Conservation (phyloP, 2,888 invertebrate genomes). For the Microctonus brassicae region DNA sequence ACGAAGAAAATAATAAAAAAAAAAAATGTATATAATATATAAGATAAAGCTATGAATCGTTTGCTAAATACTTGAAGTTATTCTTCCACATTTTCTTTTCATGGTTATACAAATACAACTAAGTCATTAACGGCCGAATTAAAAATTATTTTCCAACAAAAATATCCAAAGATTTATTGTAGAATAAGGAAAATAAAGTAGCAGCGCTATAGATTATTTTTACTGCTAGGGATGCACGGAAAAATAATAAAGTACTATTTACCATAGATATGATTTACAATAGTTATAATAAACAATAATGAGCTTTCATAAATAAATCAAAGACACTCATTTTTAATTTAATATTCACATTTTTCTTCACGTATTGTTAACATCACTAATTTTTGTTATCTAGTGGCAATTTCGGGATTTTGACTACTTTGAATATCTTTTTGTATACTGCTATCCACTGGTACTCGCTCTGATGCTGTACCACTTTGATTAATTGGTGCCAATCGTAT, state of each 20-base stretch:
- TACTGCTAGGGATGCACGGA: no score
- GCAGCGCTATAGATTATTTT: no score
- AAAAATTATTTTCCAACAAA: no score
- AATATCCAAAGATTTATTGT: no score
- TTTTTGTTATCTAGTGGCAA: slow-evolving; percentile 63
- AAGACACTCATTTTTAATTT: not conserved
- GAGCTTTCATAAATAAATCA: not conserved
- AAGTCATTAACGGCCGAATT: no score
- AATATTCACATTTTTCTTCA: slow-evolving; percentile 44
- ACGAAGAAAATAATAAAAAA: not conserved
- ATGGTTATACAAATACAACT: no score
- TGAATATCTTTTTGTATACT: slow-evolving; percentile 55
- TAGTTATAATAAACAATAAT: no score
- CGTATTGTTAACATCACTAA: slow-evolving; percentile 55
- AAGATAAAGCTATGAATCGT: not conserved
- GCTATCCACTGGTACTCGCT: slow-evolving; percentile 34
- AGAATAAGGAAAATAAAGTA: no score
- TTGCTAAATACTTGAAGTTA: not conserved
- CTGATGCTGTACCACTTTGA: slow-evolving; percentile 52
- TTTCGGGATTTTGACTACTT: slow-evolving; percentile 56
- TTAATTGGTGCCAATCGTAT: slow-evolving; percentile 51
- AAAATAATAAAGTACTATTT: no score
- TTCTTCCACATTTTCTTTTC: no score
- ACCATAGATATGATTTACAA: no score
- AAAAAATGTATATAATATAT: not conserved